Base-by-base conservation (phyloP, 2,797 vertebrate species). In the Adrianichthys oophorus region DNA sequence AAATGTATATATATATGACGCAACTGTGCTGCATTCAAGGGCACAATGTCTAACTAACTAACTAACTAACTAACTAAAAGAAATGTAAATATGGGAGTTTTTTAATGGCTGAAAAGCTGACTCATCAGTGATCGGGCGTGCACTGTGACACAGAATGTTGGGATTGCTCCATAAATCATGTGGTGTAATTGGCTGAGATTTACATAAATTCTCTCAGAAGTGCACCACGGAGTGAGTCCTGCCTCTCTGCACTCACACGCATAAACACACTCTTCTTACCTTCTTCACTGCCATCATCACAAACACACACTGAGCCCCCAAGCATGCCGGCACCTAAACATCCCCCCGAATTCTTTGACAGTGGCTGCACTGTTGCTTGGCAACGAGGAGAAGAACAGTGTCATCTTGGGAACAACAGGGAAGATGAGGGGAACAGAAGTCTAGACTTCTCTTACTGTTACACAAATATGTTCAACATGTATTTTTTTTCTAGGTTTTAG, bases 331-430 rank as follows among this genome's bases (percentile, higher is more conserved):
- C 72, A 83, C 83, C 84, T 84, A 82, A 86, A 87, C 84, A 86
- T 84, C 80, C 84, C 86, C 83, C 85, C 74, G 84, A 85, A 91
- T 92, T 92, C 91, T 92, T 92, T 90, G 82, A 90, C 85, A 83
- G 78, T 84, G 84, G 85, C 84, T 90, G 90, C 82, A 41, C 75
- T 88, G 92, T 93, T 93, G 90, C 92, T 74, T 91, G 81, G 92
- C 90, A 93, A 93, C 91, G 67, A 68, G 76, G 83, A 85, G 84
- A 86, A 68, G 65, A 85, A 81, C 84, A 84, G 85, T 85, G 76
- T 86, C 86, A 89, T 89, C 77, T 83, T 60, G 78, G 81, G 85
- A 87, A 81, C 61, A 67, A 57, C 47, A 45, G 82, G 71, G 82
- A 79, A 63, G 85, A 88, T 74, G 84, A 80, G 90, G 78, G 72